Percentiles rank a stretch among this genome's conserved stretches.
Evolutionary conservation across 2,113 vertebrate genomes (phyloP).

Genomic region (Grantiella picta): DNA sequence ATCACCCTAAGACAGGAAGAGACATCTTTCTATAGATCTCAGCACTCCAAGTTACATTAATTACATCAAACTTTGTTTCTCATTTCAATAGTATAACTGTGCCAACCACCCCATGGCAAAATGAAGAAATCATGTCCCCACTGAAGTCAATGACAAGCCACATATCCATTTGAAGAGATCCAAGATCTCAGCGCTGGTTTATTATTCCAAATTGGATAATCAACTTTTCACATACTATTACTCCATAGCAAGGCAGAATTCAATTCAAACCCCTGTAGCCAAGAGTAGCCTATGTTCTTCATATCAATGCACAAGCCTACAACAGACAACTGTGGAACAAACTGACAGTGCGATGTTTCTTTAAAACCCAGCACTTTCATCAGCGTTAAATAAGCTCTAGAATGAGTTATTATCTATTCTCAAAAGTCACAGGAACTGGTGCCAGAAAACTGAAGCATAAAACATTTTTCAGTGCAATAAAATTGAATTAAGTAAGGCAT

Average conservation of each 20-base stretch:
- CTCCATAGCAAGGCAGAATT: neutral
- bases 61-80: neutral
- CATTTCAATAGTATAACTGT: neutral
- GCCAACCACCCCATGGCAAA: neutral
- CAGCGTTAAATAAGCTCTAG: neutral
- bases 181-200: neutral
- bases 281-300: neutral
- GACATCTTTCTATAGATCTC: neutral
- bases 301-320: neutral
- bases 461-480: neutral
- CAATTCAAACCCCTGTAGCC: neutral
- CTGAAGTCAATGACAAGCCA: neutral
- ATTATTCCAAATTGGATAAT: neutral
- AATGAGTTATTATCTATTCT: slow-evolving; percentile 13
- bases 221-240: neutral
- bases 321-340: neutral
- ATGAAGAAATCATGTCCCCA: neutral
- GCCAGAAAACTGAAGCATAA: slow-evolving; percentile 12
- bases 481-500: slow-evolving; percentile 10
- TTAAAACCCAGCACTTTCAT: neutral
- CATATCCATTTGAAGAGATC: neutral
- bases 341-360: neutral
- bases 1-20: neutral
- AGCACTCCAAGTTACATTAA: neutral
- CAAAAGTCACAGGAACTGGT: neutral